Evolutionary conservation across 64 coral and sea anemone species (phyloP).

Genomic region (Montipora cactus): DNA sequence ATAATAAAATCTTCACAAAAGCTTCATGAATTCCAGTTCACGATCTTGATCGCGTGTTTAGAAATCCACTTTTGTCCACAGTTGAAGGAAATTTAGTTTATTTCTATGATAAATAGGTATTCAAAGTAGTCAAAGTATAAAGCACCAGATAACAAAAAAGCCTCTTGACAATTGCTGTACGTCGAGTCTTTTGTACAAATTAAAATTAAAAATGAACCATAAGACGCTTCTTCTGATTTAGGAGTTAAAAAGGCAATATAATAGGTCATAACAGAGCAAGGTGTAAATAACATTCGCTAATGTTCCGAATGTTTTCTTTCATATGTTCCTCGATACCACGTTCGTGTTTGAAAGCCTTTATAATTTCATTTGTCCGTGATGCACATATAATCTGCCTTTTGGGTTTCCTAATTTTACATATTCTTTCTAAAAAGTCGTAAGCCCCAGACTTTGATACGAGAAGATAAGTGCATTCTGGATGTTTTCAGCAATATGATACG

Average conservation of each 20-base stretch:
- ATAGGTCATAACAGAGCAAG: not conserved
- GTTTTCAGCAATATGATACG: not conserved
- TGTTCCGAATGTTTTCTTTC: not conserved
- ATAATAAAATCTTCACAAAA: not conserved
- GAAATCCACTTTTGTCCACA: not conserved
- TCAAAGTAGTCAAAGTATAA: constrained; percentile 12
- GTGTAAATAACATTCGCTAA: constrained; percentile 13
- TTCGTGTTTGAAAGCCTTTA: not conserved
- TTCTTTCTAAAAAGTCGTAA: constrained; percentile 18
- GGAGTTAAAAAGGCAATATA: constrained; percentile 15
- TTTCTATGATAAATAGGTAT: constrained; percentile 23
- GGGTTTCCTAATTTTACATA: not conserved
- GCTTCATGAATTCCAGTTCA: not conserved
- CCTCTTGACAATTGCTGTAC: not conserved
- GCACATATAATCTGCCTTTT: not conserved
- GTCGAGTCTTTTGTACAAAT: constrained; percentile 15
- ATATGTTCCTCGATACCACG: not conserved
- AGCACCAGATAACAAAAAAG: constrained; percentile 15
- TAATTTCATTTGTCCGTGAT: not conserved
- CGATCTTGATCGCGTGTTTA: not conserved
- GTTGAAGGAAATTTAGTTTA: constrained; percentile 13
- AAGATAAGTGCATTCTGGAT: not conserved
- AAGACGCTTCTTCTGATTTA: not conserved
- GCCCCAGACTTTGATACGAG: not conserved
- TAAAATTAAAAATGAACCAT: constrained; percentile 4